These are phyloP conservation scores for Tragelaphus imberbis DNA, from an alignment of 2,113 vertebrate genomes.

Conservation along the genomic window DNA sequence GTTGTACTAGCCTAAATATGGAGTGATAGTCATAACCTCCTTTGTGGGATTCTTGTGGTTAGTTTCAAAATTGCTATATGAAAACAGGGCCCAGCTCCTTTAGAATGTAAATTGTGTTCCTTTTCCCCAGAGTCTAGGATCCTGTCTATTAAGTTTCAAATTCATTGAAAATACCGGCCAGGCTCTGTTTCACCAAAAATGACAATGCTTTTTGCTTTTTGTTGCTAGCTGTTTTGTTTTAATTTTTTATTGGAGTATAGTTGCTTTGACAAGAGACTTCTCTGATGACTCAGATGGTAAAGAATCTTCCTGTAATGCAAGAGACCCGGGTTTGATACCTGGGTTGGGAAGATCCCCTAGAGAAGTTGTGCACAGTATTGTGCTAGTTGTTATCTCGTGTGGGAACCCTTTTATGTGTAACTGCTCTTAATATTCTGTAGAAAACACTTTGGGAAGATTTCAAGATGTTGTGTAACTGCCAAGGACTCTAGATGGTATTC, in stretches of 20 bases:
- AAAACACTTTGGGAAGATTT: background rate
- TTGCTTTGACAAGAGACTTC: background rate
- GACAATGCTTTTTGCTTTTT: background rate
- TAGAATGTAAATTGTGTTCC: background rate
- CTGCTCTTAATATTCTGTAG: background rate
- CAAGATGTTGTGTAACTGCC: background rate
- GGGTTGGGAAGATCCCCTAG: background rate
- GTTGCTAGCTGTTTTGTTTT: background rate
- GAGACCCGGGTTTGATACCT: background rate
- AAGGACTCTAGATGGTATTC: background rate
- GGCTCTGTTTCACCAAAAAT: background rate
- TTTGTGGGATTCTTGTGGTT: background rate
- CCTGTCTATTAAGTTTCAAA: slow-evolving; percentile 6
- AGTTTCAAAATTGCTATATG: background rate
- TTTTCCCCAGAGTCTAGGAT: background rate
- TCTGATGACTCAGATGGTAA: background rate
- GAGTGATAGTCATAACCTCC: background rate
- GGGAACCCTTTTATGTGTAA: background rate
- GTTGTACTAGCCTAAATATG: background rate
- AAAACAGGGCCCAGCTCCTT: background rate
- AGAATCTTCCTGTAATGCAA: background rate
- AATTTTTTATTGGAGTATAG: background rate
- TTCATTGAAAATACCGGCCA: background rate
- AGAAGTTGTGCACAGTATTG: background rate
- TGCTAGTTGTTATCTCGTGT: background rate